Base-by-base conservation (phyloP, 2,888 invertebrate species). In the Amblyjoppa proteus region DNA sequence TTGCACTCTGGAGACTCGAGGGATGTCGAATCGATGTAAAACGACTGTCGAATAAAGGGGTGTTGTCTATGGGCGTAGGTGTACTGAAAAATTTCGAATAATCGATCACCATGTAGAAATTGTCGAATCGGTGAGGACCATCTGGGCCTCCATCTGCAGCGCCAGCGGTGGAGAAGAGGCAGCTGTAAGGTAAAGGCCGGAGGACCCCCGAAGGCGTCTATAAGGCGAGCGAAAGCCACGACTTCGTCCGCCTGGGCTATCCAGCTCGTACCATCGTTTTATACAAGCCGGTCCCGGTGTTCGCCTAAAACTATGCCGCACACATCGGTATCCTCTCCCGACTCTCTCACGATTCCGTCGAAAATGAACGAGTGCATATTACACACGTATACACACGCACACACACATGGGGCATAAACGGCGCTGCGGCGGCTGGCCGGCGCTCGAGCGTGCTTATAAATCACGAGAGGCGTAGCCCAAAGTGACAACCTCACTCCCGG, bases 391-490 rank as follows among this genome's bases (percentile, higher is more conserved):
- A n/a, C 64, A 41, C 41, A 49, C 71, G 38, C 38, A 74, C 56
- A 68, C 45, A 28, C 41, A 45, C 28, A 20, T 20, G 31, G 31
- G 3, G 61, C 45, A 38, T 74, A 70, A 75, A 70, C 53, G 81
- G 61, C 56, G 75, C 64, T 76, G 83, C 51, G 71, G 86, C 84
- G 82, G 83, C 83, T 84, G 84, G 86, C 74, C 80, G 82, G 83
- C 73, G 71, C 53, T 71, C 83, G 80, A 85, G 73, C 85, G 83
- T 73, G 81, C 84, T 84, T 87, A 91, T 92, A 92, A 92, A 92
- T 92, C 92, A 92, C 88, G 75, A 89, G 89, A 91, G 92, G 91
- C 92, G 92, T 92, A 90, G 88, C 90, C 91, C 85, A 90, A 90
- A 92, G 90, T 92, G 93, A 93, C 93, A 92, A 91, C 87, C 90